Percentiles rank a stretch among this genome's conserved stretches.
Evolutionary conservation across 2,888 invertebrate genomes (phyloP).

Genomic region (Hydriomena furcata): DNA sequence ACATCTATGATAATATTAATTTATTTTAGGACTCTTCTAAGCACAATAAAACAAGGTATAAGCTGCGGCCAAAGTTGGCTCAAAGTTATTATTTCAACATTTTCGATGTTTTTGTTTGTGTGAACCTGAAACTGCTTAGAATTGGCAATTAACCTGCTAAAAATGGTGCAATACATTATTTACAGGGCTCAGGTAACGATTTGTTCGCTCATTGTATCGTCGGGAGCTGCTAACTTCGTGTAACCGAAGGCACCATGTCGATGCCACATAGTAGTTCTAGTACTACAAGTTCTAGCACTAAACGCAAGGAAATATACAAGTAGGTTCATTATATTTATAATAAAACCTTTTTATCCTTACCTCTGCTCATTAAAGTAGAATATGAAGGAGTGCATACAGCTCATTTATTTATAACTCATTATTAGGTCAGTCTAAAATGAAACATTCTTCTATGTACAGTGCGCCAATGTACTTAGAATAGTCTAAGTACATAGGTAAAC

Average conservation of each 20-base stretch:
- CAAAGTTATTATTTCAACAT: background rate
- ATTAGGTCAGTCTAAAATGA: conserved; percentile 20
- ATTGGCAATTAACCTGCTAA: background rate
- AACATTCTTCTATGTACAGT: conserved; percentile 6
- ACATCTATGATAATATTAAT: background rate
- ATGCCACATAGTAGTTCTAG: conserved; percentile 81
- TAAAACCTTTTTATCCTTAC: background rate
- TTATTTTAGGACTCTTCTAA: conserved; percentile 2
- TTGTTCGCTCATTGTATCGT: conserved; percentile 2
- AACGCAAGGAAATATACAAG: conserved; percentile 82
- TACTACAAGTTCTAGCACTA: conserved; percentile 75
- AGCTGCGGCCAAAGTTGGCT: background rate
- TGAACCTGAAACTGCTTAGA: background rate
- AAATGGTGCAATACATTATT: background rate
- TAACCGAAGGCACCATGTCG: conserved; percentile 65
- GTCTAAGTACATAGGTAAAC: no score
- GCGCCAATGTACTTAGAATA: background rate
- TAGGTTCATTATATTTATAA: conserved; percentile 43
- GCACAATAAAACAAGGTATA: conserved; percentile 9
- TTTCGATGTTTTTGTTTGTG: conserved; percentile 10
- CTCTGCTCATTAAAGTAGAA: no score
- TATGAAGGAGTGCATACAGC: conserved; percentile 5
- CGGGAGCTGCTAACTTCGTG: conserved; percentile 21
- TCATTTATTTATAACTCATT: conserved; percentile 23
- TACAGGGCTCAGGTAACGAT: background rate